These are phyloP conservation scores for Steinernema khuongi DNA, from an alignment of 1,140 invertebrate species.

Conservation along the genomic window DNA sequence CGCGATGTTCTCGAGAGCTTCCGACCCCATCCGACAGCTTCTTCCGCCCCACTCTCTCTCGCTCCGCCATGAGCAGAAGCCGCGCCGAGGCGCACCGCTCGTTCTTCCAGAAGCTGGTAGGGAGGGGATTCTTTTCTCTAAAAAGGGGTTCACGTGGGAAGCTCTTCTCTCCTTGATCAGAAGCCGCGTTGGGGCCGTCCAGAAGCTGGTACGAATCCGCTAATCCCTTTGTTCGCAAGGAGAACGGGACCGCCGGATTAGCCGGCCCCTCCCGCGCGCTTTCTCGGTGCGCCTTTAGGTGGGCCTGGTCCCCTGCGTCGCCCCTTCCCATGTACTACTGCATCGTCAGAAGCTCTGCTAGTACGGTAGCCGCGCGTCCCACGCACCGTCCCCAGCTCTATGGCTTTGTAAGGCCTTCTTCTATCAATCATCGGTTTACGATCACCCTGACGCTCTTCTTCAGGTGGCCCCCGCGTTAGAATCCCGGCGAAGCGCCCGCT, in stretches of 20 bases:
- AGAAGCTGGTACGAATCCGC: no score
- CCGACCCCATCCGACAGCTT: background rate
- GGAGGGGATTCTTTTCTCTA: no score
- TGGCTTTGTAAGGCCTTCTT: background rate
- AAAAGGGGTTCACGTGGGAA: no score
- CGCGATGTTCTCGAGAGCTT: background rate
- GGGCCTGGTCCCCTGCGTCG: background rate
- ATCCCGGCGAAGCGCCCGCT: background rate
- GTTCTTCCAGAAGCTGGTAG: constrained; percentile 14
- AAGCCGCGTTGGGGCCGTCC: background rate
- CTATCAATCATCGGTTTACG: background rate
- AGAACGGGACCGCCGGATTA: background rate
- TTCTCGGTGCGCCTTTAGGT: background rate
- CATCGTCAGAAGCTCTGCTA: background rate
- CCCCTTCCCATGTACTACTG: background rate
- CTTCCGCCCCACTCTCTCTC: background rate
- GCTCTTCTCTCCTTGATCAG: no score
- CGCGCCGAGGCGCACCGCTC: background rate
- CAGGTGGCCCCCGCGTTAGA: background rate
- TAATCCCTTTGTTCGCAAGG: background rate
- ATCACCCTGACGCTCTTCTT: background rate
- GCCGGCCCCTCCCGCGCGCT: background rate
- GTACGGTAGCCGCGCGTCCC: background rate
- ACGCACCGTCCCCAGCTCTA: background rate
- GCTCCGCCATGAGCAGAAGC: background rate